Percentiles rank a stretch among this genome's conserved stretches.
These are phyloP conservation scores for Eupithecia insigniata DNA, from an alignment of 2,888 invertebrate species.

Conservation along the genomic window DNA sequence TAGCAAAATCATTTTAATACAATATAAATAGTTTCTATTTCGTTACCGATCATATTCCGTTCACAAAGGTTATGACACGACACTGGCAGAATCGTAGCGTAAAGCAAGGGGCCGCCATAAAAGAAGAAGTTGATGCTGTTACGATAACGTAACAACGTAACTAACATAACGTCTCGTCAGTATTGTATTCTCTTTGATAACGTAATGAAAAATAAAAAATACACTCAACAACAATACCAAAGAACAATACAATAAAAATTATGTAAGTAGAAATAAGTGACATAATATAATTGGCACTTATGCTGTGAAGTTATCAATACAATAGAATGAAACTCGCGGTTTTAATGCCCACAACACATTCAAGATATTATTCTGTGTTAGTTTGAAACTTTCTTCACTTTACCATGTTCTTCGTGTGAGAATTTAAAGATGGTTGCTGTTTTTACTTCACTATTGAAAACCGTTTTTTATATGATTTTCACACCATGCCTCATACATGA, in stretches of 20 bases:
- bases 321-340: slow-evolving; percentile 16
- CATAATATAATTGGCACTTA: not conserved
- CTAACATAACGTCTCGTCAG: too few species aligned
- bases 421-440: slow-evolving; percentile 20
- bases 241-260: too few species aligned
- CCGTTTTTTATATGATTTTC: not conserved
- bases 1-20: too few species aligned
- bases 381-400: slow-evolving; percentile 68
- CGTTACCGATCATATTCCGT: too few species aligned
- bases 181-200: too few species aligned
- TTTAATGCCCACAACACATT: slow-evolving; percentile 49
- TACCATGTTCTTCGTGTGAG: slow-evolving; percentile 39
- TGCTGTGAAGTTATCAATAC: not conserved
- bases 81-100: too few species aligned
- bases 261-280: not conserved
- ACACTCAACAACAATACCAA: too few species aligned
- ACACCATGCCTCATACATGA: not conserved
- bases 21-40: too few species aligned
- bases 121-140: too few species aligned
- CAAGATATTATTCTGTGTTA: slow-evolving; percentile 66
- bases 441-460: not conserved
- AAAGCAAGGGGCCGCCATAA: too few species aligned
- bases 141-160: not conserved
- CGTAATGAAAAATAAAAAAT: too few species aligned
- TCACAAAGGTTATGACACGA: too few species aligned